These are phyloP conservation scores for Orchestes rusci DNA, from an alignment of 2,888 invertebrate genomes.

Conservation along the genomic window DNA sequence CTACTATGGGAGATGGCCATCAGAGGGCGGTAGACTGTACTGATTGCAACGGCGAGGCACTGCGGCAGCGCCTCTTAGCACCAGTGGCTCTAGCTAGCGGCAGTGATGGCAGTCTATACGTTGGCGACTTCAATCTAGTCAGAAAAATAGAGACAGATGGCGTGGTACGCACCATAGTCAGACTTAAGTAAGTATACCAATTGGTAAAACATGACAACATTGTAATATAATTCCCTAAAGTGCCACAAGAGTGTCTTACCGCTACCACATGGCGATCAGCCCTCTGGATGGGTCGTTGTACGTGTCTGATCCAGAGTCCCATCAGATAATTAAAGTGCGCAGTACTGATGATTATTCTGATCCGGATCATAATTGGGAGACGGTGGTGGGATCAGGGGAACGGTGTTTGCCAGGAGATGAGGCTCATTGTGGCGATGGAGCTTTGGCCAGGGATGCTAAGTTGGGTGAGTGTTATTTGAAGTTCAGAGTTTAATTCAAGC, in stretches of 20 bases:
- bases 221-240: slow-evolving; percentile 37
- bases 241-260: slow-evolving; percentile 88
- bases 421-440: slow-evolving; percentile 94
- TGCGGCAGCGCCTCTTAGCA: slow-evolving; percentile 75
- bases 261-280: slow-evolving; percentile 93
- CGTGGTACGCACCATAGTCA: slow-evolving; percentile 68
- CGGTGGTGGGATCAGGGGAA: slow-evolving; percentile 90
- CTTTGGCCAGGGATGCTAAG: slow-evolving; percentile 85
- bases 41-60: slow-evolving; percentile 73
- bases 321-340: slow-evolving; percentile 84
- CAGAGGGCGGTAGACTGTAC: slow-evolving; percentile 80
- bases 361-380: slow-evolving; percentile 90
- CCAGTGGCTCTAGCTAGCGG: slow-evolving; percentile 90
- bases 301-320: slow-evolving; percentile 93
- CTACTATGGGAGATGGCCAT: slow-evolving; percentile 86
- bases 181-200: slow-evolving; percentile 65
- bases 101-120: slow-evolving; percentile 88
- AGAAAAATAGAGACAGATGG: slow-evolving; percentile 82
- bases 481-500: too few species aligned
- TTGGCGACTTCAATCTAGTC: slow-evolving; percentile 93
- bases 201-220: background rate
- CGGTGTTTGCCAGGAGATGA: slow-evolving; percentile 89
- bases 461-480: too few species aligned
- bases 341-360: slow-evolving; percentile 75
- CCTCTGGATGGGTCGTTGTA: slow-evolving; percentile 90